These are phyloP conservation scores for Panagrolaimus sp. DNA, from an alignment of 1,140 invertebrate species.

Conservation along the genomic window DNA sequence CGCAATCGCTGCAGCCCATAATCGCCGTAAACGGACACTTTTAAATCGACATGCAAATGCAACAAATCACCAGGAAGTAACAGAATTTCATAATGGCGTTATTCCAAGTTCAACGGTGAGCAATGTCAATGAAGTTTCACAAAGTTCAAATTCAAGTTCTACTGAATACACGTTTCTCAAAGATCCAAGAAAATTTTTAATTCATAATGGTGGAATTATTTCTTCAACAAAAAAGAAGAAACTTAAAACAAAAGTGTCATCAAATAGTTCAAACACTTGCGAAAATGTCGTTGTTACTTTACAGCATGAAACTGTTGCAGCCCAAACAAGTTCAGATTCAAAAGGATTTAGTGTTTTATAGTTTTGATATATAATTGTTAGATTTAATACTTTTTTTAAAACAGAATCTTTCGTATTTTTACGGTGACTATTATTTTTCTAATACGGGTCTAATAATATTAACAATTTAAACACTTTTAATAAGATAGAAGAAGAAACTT, in stretches of 20 bases:
- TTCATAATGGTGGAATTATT: background rate
- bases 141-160: constrained; percentile 13
- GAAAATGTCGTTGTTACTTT: no score
- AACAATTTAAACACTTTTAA: no score
- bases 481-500: no score
- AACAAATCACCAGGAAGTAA: background rate
- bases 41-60: constrained; percentile 3
- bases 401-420: no score
- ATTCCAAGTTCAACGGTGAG: background rate
- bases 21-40: constrained; percentile 23
- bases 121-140: constrained; percentile 9
- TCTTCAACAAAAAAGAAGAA: background rate
- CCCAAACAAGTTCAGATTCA: no score
- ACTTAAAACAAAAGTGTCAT: background rate
- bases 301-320: no score
- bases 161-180: constrained; percentile 9
- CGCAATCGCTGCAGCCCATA: constrained; percentile 27
- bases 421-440: no score
- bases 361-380: no score
- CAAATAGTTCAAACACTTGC: no score
- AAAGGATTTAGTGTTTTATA: no score
- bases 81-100: background rate
- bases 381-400: no score
- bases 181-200: background rate
- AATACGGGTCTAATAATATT: no score